Evolutionary conservation across 2,888 invertebrate species (phyloP), one percentile per base, ranked within the genome.

Genomic region (Amphipoea oculea): DNA sequence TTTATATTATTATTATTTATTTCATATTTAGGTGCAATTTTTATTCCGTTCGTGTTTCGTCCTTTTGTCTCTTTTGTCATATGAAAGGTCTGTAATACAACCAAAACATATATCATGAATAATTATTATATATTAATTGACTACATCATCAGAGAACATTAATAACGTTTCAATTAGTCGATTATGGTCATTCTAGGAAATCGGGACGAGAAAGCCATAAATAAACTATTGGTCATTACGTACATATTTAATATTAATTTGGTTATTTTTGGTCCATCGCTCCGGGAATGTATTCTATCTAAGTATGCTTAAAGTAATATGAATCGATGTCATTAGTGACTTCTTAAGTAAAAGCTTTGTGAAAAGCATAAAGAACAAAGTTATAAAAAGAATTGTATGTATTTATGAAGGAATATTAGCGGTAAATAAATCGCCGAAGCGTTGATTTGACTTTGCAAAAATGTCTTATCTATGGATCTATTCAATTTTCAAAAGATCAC

Each of bases 171-270:
- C 62, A 78, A 72, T 84, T 67, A 71, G 29, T 67, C 2, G 17
- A 71, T 42, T 45, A 14, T 36, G 23, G n/a, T n/a, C 4, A 17
- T 51, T 20, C 45, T 62, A 82, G 60, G 20, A 54, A 70, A 71
- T 65, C 72, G 51, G 51, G 5, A 72, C 9, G 29, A 66, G 60
- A 79, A 79, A 69, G 48, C 36, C 62, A n/a, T 29, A 51, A 20
- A 65, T 60, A 60, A 17, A 57, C 68, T 45, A 40, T 72, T 57
- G 67, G 40, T 57, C 29, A 14, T 78, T 71, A 66, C 17, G 45
- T 65, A 70, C 17, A 54, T 65, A 70, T 54, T 71, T 72, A 63
- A 63, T 68, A 68, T 68, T 78, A 84, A 83, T 74, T 74, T 51
- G 9, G 5, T 71, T 76, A 51, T 48, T 36, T 78, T 62, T 74